Base-by-base conservation (phyloP, 2,113 vertebrate species). In the Empidonax alnorum region DNA sequence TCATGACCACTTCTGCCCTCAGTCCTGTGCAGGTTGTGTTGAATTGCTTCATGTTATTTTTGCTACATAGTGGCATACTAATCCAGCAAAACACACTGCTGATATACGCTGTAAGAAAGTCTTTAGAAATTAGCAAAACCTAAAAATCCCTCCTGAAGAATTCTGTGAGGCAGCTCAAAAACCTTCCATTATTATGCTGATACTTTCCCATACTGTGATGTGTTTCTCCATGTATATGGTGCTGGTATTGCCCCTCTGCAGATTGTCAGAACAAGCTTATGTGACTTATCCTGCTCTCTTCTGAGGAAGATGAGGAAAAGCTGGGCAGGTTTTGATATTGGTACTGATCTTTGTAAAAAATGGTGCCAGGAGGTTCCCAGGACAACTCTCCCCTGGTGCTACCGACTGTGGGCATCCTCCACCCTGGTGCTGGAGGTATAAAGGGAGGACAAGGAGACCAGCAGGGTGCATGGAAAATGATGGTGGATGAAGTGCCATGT, bases 401-500 rank as follows among this genome's bases (percentile, higher is more conserved):
- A 31, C 39, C 22, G 31, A 9, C 63, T 80, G 20, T 21, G 35
- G 28, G 24, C 14, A 47, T 41, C 33, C 47, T 84, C 5, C 39
- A 47, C 11, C 53, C 53, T 84, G 41, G 10, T 85, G 61, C 46
- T 88, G 77, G 16, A 84, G 13, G 6, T 47, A 2, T 6, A 74
- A 71, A 85, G 25, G 39, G 35, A 76, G 31, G 7, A 7, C 0
- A 0, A 89, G 44, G 47, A 72, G 10, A 75, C 46, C 53, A 89
- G 33, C 41, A 37, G 18, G 18, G 44, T 27, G 9, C 37, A 55
- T 0, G 1, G 72, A 73, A 89, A 41, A 16, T 3, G 4, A 50
- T 33, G 39, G 35, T 16, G 52, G 61, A 30, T 55, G 47, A 22
- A 0, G 1, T 44, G 9, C 47, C 55, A 30, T 1, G 3, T 42